A percentile compares a stretch with the other conserved stretches of the same genome.
Conservation (phyloP, 1,140 invertebrate genomes). For the Brachionus plicatilis region DNA sequence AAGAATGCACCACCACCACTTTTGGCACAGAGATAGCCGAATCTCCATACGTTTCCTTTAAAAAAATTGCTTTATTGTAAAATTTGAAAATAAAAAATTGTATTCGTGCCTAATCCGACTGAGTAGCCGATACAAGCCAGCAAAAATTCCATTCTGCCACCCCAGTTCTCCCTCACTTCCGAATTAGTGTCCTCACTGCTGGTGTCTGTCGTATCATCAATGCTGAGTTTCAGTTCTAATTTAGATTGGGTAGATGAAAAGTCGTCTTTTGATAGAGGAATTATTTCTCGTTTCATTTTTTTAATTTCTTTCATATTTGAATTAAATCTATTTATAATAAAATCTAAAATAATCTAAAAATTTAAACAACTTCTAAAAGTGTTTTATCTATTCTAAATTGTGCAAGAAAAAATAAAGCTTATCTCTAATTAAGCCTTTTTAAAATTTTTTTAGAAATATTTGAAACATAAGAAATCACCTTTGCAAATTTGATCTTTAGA, state of each 20-base stretch:
- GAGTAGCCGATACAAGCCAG: conserved; percentile 41
- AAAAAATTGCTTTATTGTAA: neutral
- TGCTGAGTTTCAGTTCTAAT: neutral
- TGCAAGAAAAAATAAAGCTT: neutral
- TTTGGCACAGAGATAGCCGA: conserved; percentile 85
- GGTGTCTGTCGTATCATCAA: neutral
- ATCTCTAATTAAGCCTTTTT: neutral
- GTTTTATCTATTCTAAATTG: neutral
- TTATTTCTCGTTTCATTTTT: neutral
- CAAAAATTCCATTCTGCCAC: conserved; percentile 40
- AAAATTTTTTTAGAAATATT: neutral
- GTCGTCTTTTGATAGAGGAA: neutral
- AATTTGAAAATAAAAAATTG: neutral
- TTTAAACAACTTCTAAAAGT: neutral
- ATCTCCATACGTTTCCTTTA: conserved; percentile 39
- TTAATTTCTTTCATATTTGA: conserved; percentile 7
- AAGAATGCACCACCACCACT: conserved; percentile 90
- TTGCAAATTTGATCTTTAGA: neutral
- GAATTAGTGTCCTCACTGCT: neutral
- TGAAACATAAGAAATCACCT: neutral
- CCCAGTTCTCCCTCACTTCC: conserved; percentile 46
- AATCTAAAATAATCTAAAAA: neutral
- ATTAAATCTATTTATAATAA: neutral
- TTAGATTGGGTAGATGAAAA: neutral
- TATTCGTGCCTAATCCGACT: conserved; percentile 40